Percentiles rank a stretch among this genome's conserved stretches.
Evolutionary conservation across 2,888 invertebrate species (phyloP).

Genomic region (Spisula subtruncata): DNA sequence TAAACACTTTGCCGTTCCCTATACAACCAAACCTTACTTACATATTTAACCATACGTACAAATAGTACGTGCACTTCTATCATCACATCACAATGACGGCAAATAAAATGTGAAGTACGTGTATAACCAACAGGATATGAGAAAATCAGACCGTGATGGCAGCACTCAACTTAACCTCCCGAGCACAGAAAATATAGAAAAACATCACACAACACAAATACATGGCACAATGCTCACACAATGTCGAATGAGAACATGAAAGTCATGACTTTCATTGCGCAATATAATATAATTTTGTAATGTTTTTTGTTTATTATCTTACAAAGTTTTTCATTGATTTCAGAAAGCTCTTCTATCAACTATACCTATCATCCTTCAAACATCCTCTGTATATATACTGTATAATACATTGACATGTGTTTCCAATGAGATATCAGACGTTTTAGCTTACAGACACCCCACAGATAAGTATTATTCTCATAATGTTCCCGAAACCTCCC

Average conservation of each 20-base stretch:
- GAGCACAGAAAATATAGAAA: no score
- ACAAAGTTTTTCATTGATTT: neutral
- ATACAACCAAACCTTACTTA: no score
- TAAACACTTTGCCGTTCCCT: no score
- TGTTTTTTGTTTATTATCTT: constrained; percentile 8
- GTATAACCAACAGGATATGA: neutral
- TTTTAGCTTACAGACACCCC: constrained; percentile 48
- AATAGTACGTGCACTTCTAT: no score
- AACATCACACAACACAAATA: no score
- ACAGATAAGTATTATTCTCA: constrained; percentile 33
- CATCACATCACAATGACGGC: neutral
- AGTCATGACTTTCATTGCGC: neutral
- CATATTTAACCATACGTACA: no score
- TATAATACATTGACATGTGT: constrained; percentile 48
- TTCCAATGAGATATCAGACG: constrained; percentile 54
- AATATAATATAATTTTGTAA: neutral
- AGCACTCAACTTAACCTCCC: no score
- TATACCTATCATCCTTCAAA: neutral
- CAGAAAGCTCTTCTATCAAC: neutral
- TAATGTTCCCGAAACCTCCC: constrained; percentile 61
- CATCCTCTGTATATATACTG: neutral
- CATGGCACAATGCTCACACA: no score
- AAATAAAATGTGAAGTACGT: neutral
- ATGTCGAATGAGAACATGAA: no score
- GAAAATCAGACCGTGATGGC: no score